These are phyloP conservation scores for Diaprepes abbreviatus DNA, from an alignment of 2,888 invertebrate species.

Conservation along the genomic window DNA sequence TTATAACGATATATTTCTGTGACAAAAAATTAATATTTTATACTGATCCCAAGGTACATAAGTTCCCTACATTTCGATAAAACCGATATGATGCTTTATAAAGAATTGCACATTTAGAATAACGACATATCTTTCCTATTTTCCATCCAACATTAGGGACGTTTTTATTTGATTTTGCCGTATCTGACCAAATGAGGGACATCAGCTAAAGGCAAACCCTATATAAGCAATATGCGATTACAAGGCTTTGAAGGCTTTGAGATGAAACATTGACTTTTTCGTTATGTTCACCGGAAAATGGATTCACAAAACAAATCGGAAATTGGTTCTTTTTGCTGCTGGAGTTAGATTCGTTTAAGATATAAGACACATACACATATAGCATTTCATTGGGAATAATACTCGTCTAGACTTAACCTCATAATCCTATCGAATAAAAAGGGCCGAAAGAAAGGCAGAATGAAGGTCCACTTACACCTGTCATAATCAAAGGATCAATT, in stretches of 20 bases:
- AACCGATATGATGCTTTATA: background rate
- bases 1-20: no score
- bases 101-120: background rate
- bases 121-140: constrained; percentile 1
- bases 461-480: no score
- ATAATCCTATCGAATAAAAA: background rate
- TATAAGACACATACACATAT: constrained; percentile 17
- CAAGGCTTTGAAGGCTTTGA: constrained; percentile 18
- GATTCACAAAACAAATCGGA: constrained; percentile 40
- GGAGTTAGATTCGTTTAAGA: constrained; percentile 1
- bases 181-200: background rate
- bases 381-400: background rate
- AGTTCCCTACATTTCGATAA: no score
- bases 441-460: no score
- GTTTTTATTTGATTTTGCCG: constrained; percentile 16
- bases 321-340: constrained; percentile 22
- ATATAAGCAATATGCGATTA: constrained; percentile 37
- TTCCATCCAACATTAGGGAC: constrained; percentile 1
- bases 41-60: no score
- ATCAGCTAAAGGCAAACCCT: constrained; percentile 23
- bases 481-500: no score
- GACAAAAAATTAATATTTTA: no score
- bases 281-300: constrained; percentile 30
- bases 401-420: background rate
- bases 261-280: constrained; percentile 35